Conservation (phyloP, 53 echinoderm and acorn worm species). For the Pentamera pediparva region DNA sequence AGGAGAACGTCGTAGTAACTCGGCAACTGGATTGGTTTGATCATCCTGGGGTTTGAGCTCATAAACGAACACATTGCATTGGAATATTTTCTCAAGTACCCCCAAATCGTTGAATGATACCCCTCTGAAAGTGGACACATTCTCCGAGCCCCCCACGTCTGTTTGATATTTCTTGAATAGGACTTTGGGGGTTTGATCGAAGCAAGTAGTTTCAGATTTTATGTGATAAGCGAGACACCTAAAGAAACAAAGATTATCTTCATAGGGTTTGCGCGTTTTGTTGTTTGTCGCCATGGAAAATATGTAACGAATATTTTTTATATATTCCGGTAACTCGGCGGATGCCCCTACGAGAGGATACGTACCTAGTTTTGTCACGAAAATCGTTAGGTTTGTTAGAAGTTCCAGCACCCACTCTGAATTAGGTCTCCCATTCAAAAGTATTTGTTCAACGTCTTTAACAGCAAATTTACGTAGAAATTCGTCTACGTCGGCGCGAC, state of each 20-base stretch:
- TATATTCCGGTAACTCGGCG: background rate
- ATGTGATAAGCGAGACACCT: constrained; percentile 4
- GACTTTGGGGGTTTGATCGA: background rate
- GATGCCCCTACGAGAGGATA: constrained; percentile 27
- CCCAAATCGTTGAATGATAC: background rate
- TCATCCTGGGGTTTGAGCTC: background rate
- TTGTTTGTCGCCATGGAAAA: background rate
- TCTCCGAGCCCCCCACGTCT: background rate
- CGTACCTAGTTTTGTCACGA: background rate
- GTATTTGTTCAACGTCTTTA: background rate
- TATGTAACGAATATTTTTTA: background rate
- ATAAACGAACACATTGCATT: background rate
- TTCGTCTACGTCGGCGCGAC: background rate
- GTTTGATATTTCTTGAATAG: background rate
- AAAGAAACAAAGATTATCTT: constrained; percentile 18
- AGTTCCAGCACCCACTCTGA: background rate
- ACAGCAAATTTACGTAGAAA: background rate
- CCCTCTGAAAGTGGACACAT: background rate
- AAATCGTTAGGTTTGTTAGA: background rate
- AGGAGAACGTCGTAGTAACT: constrained; percentile 5
- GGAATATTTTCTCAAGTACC: background rate
- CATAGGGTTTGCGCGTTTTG: background rate
- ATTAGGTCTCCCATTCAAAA: background rate
- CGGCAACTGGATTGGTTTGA: background rate
- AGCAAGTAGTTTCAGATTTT: background rate